Conservation (phyloP, 2,888 invertebrate species). For the Sminthurides aquaticus region DNA sequence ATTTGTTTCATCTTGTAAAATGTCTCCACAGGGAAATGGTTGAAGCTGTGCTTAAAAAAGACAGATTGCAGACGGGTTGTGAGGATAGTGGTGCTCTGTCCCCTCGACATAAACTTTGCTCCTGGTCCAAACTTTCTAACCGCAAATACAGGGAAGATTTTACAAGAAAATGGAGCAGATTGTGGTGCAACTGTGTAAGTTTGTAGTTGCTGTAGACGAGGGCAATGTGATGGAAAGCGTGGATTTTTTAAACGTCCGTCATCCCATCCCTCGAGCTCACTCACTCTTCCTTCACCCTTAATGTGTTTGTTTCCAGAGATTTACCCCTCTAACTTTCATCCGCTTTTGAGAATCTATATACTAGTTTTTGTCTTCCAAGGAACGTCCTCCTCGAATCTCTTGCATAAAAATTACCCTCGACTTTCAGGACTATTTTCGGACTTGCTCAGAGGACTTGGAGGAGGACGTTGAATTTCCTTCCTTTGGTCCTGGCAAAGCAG, state of each 20-base stretch:
- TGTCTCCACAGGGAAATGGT: too few species aligned
- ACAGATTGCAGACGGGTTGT: conserved; percentile 27
- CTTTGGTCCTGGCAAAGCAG: too few species aligned
- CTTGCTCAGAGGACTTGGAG: too few species aligned
- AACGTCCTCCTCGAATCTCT: background rate
- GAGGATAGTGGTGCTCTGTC: conserved; percentile 13
- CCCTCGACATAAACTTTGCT: background rate
- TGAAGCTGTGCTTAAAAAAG: conserved; percentile 16
- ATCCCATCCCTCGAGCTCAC: background rate
- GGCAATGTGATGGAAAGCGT: background rate
- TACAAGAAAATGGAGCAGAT: too few species aligned
- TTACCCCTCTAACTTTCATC: background rate
- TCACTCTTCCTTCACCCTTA: background rate
- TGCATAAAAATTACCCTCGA: background rate
- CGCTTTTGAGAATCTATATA: background rate
- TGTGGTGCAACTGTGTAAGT: too few species aligned
- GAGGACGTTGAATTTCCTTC: too few species aligned
- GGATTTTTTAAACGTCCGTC: background rate
- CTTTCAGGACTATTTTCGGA: background rate
- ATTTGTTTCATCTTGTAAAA: too few species aligned
- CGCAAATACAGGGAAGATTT: too few species aligned
- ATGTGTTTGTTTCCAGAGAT: background rate
- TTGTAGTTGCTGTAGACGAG: too few species aligned
- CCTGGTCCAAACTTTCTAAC: background rate
- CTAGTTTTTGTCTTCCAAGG: background rate